Evolutionary conservation across 2,888 invertebrate species (phyloP).

Genomic region (Eledona agricola): DNA sequence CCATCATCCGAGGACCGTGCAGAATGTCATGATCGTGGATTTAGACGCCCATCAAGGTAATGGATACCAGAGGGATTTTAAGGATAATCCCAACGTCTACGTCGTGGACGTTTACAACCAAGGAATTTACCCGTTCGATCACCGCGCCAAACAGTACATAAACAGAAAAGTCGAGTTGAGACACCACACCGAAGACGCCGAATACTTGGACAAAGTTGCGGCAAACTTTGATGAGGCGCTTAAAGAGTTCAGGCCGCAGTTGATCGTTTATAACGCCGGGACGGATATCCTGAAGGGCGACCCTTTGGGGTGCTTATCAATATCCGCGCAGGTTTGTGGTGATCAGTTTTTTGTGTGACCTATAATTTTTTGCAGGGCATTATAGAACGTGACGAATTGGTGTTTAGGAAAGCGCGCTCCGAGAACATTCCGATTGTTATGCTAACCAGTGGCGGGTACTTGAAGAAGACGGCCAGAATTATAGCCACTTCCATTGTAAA

Average conservation of each 20-base stretch:
- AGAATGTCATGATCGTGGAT: constrained; percentile 85
- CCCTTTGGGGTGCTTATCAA: constrained; percentile 75
- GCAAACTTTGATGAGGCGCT: constrained; percentile 75
- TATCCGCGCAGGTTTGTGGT: constrained; percentile 70
- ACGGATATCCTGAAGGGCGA: constrained; percentile 85
- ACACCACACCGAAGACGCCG: constrained; percentile 69
- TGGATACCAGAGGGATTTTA: constrained; percentile 85
- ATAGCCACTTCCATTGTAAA: constrained; percentile 88
- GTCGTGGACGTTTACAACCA: constrained; percentile 89
- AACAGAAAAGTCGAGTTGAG: constrained; percentile 71
- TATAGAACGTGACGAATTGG: constrained; percentile 82
- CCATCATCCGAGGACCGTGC: constrained; percentile 63
- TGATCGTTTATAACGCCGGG: constrained; percentile 93
- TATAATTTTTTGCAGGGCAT: constrained; percentile 85
- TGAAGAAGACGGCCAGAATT: constrained; percentile 77
- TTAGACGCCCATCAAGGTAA: constrained; percentile 95
- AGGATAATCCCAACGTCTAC: constrained; percentile 75
- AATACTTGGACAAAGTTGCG: constrained; percentile 74
- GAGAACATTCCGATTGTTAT: constrained; percentile 80
- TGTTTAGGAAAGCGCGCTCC: constrained; percentile 75
- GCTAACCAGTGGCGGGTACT: constrained; percentile 90
- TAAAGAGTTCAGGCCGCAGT: constrained; percentile 77
- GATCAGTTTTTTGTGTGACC: constrained; percentile 2
- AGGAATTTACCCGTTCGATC: constrained; percentile 82
- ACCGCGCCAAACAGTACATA: constrained; percentile 76